Percentiles rank a stretch among this genome's conserved stretches.
These are phyloP conservation scores for Mamestra brassicae DNA, from an alignment of 2,888 invertebrate species.

Conservation along the genomic window DNA sequence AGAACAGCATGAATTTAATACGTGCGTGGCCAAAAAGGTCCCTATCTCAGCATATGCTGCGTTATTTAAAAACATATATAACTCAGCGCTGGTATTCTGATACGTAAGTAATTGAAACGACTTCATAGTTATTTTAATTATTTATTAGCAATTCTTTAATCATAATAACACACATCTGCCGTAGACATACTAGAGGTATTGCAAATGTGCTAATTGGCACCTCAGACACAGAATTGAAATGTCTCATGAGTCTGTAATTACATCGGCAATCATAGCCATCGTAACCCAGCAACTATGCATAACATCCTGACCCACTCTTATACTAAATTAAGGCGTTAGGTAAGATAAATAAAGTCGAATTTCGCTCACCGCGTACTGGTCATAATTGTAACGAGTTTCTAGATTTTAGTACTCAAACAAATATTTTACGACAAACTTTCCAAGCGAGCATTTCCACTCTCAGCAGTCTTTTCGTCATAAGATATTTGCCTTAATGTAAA, in stretches of 20 bases:
- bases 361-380: background rate
- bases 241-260: background rate
- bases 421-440: background rate
- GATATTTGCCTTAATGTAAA: background rate
- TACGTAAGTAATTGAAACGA: no score
- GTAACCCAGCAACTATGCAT: background rate
- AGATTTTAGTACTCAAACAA: background rate
- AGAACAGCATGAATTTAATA: no score
- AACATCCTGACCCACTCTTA: background rate
- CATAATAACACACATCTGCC: background rate
- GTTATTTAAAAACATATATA: no score
- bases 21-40: no score
- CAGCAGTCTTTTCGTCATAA: no score
- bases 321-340: background rate
- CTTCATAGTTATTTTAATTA: background rate
- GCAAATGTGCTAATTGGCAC: background rate
- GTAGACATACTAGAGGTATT: background rate
- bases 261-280: background rate
- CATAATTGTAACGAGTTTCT: constrained; percentile 1
- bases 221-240: background rate
- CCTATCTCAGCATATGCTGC: no score
- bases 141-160: background rate
- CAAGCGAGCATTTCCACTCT: background rate
- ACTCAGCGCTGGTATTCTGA: no score
- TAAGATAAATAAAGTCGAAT: constrained; percentile 1